Base-by-base conservation (phyloP, 2,888 invertebrate species). In the Cordylochernes scorpioides region DNA sequence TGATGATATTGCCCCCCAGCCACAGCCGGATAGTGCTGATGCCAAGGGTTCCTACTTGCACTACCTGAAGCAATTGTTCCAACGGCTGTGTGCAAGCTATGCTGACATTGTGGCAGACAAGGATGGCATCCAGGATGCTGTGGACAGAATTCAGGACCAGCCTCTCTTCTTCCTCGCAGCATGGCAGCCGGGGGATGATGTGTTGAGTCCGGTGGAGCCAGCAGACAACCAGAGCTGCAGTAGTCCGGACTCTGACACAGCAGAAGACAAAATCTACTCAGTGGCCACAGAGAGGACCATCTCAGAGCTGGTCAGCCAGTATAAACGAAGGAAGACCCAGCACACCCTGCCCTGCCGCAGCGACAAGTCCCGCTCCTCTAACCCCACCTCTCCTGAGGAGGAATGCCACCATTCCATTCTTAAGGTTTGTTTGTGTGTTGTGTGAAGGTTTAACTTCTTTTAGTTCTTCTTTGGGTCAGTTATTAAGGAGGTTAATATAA, bases 111-210 rank as follows among this genome's bases (percentile, higher is more conserved):
- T 58, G 0, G 40, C 55, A 16, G 60, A 60, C 37, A 51, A 54
- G 25, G 55, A 58, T 19, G 59, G 59, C 0, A 49, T 49, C 13
- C 53, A 59, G 30, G 53, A 55, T 1, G 44, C 44, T 8, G 42
- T 44, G 1, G 49, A 49, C 28, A 39, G 45, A 17, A 51, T 54
- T 50, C 52, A 58, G 2, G 60, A 62, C 33, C 59, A 59, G 36
- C 61, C 63, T 16, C 58, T 65, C 7, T 64, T 63, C 39, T 58
- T 65, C 36, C 47, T 64, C 18, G 58, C 63, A 3, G n/a, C 63
- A 0, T n/a, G n/a, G n/a, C 59, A 60, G 30, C 59, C 61, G 2
- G n/a, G n/a, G n/a, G 63, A 64, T 18, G 63, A 63, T 34, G 56
- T 60, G 27, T 42, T 44, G 4, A n/a, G n/a, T n/a, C n/a, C n/a